These are phyloP conservation scores for Aurelia aurita complex sp. Pacific DNA, from an alignment of 30 jellyfish, hydroid and myxozoan species.

Conservation along the genomic window DNA sequence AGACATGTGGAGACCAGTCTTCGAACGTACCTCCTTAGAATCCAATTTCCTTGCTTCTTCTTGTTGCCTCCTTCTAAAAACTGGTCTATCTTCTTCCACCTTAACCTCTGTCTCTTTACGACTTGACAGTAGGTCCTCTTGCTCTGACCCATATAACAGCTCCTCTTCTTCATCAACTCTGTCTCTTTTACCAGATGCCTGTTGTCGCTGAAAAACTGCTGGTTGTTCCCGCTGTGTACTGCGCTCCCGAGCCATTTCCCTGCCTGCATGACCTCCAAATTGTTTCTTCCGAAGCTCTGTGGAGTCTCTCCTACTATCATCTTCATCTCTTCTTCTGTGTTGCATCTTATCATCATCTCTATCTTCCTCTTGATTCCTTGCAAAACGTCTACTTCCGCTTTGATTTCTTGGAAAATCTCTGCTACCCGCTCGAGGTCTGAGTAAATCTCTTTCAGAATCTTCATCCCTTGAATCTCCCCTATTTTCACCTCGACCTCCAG, in stretches of 20 bases:
- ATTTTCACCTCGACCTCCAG: not conserved
- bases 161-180: constrained; percentile 7
- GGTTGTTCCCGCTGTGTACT: not conserved
- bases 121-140: not conserved
- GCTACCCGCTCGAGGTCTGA: not conserved
- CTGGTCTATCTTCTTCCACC: not conserved
- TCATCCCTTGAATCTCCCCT: not conserved
- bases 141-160: not conserved
- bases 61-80: not conserved
- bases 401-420: not conserved
- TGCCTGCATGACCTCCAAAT: not conserved
- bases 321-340: not conserved
- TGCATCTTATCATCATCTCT: not conserved
- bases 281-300: not conserved
- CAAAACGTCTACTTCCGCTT: not conserved
- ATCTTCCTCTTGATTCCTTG: no score
- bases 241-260: no score
- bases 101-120: not conserved
- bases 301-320: not conserved
- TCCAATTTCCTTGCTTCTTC: constrained; percentile 1
- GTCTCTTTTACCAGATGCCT: not conserved
- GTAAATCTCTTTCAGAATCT: not conserved
- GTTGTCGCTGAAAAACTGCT: not conserved
- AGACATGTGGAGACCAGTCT: no score
- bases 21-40: not conserved